Base-by-base conservation (phyloP, 2,888 invertebrate genomes). In the Drosophila yooni region DNA sequence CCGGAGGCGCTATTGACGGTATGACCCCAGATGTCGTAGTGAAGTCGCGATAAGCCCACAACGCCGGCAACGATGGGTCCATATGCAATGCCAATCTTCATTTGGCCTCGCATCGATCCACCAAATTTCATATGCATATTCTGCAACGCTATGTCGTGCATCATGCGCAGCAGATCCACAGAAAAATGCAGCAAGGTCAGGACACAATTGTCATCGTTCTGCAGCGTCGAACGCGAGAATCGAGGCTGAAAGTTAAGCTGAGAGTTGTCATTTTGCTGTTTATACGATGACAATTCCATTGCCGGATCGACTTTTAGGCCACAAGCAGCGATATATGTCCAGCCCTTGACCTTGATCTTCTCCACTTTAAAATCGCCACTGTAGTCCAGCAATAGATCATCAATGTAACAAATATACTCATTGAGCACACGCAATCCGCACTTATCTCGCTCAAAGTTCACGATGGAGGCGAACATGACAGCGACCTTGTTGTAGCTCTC, bases 271-370 rank as follows among this genome's bases (percentile, higher is more conserved):
- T 7, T 53, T 53, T 34, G 25, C 21, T 21, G 3, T 8, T 33
- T 15, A 43, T 21, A 21, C 21, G 25, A 25, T 0, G 78, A 56
- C 13, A 43, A 52, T 27, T 68, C 50, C 3, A 60, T 36, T 15
- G 43, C 31, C 13, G 63, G 34, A 3, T 64, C 79, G 40, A 54
- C 68, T 48, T 96, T 96, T 34, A 99, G 94, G 0, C 99, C 99
- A 90, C 98, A 97, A 0, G 98, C 99, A 2, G 98, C 98, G 98
- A 99, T 98, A 91, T 99, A 99, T 0, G 98, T 99, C 95, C 97
- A 97, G 69, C 98, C 98, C 36, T 98, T 98, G 54, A 99, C 96
- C 94, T 99, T 99, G 34, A 99, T 99, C 93, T 99, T 99, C 92
- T 99, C 99, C 5, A 99, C 96, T 88, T 96, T 95, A 59, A 95